These are phyloP conservation scores for Esox lucius DNA, from an alignment of 2,797 vertebrate species.

Conservation along the genomic window DNA sequence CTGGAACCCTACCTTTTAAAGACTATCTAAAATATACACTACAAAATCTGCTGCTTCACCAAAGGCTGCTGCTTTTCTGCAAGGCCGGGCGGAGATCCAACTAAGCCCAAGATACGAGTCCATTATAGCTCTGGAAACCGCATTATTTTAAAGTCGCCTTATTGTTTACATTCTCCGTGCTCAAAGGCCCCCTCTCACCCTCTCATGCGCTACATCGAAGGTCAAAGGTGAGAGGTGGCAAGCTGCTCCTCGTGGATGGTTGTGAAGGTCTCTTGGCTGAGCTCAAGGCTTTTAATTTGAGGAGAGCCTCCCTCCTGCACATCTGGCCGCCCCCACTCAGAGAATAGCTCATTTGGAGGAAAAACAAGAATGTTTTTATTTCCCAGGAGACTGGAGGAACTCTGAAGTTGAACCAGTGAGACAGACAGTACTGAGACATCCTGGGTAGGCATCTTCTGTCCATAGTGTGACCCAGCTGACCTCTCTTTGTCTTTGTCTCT, in stretches of 20 bases:
- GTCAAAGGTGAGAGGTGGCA: slow-evolving; percentile 51
- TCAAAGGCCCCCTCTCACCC: slow-evolving; percentile 23
- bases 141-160: slow-evolving; percentile 33
- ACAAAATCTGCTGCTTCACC: background rate
- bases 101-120: slow-evolving; percentile 3
- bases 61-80: slow-evolving; percentile 22
- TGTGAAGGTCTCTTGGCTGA: slow-evolving; percentile 54
- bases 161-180: slow-evolving; percentile 59
- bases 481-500: slow-evolving; percentile 5
- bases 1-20: too few species aligned
- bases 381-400: slow-evolving; percentile 74
- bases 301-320: slow-evolving; percentile 58
- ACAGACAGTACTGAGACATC: slow-evolving; percentile 61
- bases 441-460: slow-evolving; percentile 60
- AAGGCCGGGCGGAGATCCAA: slow-evolving; percentile 30
- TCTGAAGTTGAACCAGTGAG: slow-evolving; percentile 62
- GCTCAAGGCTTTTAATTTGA: slow-evolving; percentile 33
- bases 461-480: slow-evolving; percentile 26
- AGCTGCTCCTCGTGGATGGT: slow-evolving; percentile 60
- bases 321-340: slow-evolving; percentile 71
- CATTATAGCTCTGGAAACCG: slow-evolving; percentile 14
- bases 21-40: too few species aligned
- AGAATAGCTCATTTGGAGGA: slow-evolving; percentile 70
- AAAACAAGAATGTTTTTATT: slow-evolving; percentile 80
- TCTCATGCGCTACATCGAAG: slow-evolving; percentile 49